phyloP scores from a whole-genome alignment of 2,888 invertebrate genomes.

The Ichneumoninae sp. region DNA sequence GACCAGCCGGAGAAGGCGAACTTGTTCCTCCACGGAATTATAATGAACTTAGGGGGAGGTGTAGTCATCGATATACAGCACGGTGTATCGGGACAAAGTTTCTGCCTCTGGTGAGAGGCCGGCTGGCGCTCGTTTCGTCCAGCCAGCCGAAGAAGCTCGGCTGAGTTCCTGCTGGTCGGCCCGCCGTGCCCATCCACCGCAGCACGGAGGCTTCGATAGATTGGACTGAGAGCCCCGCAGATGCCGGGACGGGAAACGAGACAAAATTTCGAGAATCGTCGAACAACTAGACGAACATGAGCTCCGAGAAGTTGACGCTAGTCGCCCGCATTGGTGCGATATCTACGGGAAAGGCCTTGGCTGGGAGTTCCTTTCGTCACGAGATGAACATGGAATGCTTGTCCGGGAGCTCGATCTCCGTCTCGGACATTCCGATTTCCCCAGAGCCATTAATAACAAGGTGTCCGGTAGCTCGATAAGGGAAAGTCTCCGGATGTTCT shows the following conservation, averaged over 20 bases:
- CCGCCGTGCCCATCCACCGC: conserved; percentile 44
- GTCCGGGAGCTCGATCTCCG: conserved; percentile 23
- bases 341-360: conserved; percentile 48
- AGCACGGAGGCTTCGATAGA: conserved; percentile 51
- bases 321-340: conserved; percentile 50
- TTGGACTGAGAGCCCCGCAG: conserved; percentile 39
- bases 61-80: conserved; percentile 9
- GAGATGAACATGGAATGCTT: conserved; percentile 27
- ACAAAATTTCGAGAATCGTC: conserved; percentile 54
- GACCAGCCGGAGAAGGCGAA: conserved; percentile 40
- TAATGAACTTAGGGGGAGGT: conserved; percentile 49
- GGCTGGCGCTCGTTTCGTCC: conserved; percentile 47
- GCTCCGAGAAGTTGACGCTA: conserved; percentile 53
- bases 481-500: background rate
- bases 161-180: conserved; percentile 46
- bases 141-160: conserved; percentile 26
- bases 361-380: conserved; percentile 39
- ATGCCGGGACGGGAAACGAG: conserved; percentile 41
- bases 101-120: conserved; percentile 48
- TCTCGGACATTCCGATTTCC: conserved; percentile 46
- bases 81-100: conserved; percentile 46
- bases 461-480: conserved; percentile 9
- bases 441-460: background rate
- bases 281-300: conserved; percentile 58
- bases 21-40: conserved; percentile 59